Evolutionary conservation across 2,888 invertebrate genomes (phyloP).

Genomic region (Latrodectus elegans): DNA sequence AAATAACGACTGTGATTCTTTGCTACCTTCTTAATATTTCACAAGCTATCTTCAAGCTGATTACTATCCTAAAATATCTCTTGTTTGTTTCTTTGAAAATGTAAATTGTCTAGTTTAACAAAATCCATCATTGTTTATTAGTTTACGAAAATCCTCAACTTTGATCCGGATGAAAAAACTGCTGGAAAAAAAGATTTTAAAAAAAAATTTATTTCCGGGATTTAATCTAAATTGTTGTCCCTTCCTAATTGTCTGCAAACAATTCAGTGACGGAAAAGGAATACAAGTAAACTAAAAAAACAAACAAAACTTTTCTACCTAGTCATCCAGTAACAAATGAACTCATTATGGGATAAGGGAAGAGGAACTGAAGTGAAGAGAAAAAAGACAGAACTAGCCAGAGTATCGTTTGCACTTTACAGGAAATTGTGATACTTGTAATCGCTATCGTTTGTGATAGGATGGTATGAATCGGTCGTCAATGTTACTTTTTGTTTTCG

Average conservation of each 20-base stretch:
- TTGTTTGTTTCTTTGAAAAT: no score
- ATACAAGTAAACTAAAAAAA: neutral
- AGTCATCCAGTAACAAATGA: slow-evolving; percentile 8
- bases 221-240: slow-evolving; percentile 7
- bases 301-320: slow-evolving; percentile 7
- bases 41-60: no score
- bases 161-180: neutral
- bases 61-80: no score
- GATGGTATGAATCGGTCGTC: slow-evolving; percentile 22
- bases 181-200: neutral
- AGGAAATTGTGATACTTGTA: slow-evolving; percentile 54
- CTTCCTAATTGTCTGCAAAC: slow-evolving; percentile 22
- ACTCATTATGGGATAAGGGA: slow-evolving; percentile 9
- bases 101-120: no score
- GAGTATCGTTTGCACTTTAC: neutral
- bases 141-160: neutral
- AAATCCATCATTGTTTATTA: neutral
- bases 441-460: slow-evolving; percentile 15
- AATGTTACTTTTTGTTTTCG: slow-evolving; percentile 21
- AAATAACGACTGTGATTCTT: no score
- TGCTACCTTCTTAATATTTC: no score
- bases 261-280: neutral
- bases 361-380: neutral
- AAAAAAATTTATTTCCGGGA: slow-evolving; percentile 13
- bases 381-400: neutral